A percentile compares a stretch with the other conserved stretches of the same genome.
These are phyloP conservation scores for Cylas formicarius DNA, from an alignment of 1,140 invertebrate genomes.

Conservation along the genomic window DNA sequence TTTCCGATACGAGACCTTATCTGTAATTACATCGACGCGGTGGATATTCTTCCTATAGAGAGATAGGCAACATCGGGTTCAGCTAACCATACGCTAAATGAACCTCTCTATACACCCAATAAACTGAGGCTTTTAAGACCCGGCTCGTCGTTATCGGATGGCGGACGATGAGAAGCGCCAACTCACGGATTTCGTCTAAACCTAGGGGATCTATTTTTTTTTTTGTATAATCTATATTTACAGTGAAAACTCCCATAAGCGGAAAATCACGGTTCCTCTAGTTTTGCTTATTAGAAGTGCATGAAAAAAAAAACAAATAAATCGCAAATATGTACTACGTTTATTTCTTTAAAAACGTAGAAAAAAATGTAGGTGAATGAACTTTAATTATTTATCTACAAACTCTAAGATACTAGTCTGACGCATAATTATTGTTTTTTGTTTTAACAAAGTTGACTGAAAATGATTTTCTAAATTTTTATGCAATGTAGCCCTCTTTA, in stretches of 20 bases:
- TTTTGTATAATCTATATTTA: no score
- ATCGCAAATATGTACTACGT: slow-evolving; percentile 9
- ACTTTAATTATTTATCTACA: no score
- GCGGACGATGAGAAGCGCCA: slow-evolving; percentile 7
- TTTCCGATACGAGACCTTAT: slow-evolving; percentile 15
- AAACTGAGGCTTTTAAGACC: slow-evolving; percentile 7
- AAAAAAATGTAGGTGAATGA: no score
- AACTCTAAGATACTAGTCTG: no score
- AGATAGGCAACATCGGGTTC: slow-evolving; percentile 5
- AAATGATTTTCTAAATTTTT: no score
- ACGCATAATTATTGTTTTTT: no score
- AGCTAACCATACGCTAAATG: slow-evolving; percentile 4
- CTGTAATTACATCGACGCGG: slow-evolving; percentile 20
- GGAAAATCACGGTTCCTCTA: slow-evolving; percentile 11
- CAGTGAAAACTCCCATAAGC: no score
- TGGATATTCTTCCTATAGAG: slow-evolving; percentile 9
- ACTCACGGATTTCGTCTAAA: slow-evolving; percentile 11
- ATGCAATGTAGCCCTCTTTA: no score
- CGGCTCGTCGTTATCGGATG: slow-evolving; percentile 8
- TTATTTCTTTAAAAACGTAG: no score
- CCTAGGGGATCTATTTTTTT: slow-evolving; percentile 2
- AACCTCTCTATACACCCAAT: slow-evolving; percentile 1
- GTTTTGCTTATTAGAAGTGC: slow-evolving; percentile 4
- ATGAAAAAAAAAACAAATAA: slow-evolving; percentile 4
- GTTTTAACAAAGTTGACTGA: no score